These are phyloP conservation scores for Chrysolina oricalcia DNA, from an alignment of 2,888 invertebrate genomes.

Conservation along the genomic window DNA sequence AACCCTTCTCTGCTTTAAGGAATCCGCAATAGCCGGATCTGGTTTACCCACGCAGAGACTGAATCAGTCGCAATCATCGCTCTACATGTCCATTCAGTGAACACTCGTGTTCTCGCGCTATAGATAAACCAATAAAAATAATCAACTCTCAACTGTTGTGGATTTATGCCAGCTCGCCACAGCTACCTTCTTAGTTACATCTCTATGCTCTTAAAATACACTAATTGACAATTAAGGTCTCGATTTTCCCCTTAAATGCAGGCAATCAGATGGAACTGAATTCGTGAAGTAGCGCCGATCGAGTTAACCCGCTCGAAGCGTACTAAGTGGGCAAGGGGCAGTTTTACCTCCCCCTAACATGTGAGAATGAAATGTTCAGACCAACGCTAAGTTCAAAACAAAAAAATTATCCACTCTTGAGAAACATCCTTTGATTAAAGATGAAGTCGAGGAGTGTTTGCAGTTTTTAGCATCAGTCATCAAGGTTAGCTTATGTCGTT, in stretches of 20 bases:
- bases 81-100: conserved; percentile 68
- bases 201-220: conserved; percentile 64
- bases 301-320: conserved; percentile 24
- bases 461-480: no score
- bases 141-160: conserved; percentile 62
- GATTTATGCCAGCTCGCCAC: conserved; percentile 66
- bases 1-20: conserved; percentile 12
- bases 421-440: no score
- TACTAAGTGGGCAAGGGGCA: neutral
- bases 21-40: conserved; percentile 50
- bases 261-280: conserved; percentile 34
- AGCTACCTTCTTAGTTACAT: conserved; percentile 61
- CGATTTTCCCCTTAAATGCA: conserved; percentile 50
- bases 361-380: neutral
- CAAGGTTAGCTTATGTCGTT: no score
- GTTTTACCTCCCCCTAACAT: neutral
- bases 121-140: conserved; percentile 68
- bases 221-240: conserved; percentile 63
- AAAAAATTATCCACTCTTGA: no score
- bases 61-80: conserved; percentile 65
- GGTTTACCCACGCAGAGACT: conserved; percentile 63
- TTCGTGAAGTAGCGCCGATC: conserved; percentile 35
- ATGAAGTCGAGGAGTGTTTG: no score
- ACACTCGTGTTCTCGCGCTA: conserved; percentile 67
- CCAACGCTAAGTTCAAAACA: no score